Base-by-base conservation (phyloP, 2,113 vertebrate genomes). In the Prochilodus magdalenae region DNA sequence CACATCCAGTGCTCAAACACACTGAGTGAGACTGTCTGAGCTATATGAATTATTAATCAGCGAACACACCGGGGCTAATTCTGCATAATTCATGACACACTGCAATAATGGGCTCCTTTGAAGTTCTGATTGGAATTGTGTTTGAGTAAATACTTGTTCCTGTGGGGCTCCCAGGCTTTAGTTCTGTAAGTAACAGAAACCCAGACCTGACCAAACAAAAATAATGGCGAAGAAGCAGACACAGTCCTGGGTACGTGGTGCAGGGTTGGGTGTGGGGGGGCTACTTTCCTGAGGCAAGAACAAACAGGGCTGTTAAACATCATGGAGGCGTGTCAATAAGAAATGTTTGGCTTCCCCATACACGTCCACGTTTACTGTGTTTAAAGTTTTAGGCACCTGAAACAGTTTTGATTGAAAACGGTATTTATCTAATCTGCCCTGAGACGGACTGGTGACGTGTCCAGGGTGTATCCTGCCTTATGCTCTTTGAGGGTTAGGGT, bases 1-100 rank as follows among this genome's bases (percentile, higher is more conserved):
- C 84, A 83, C 83, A 84, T 73, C 33, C 70, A 66, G 57, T 13
- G 49, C 47, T 40, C 44, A 85, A 73, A 83, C 81, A 69, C 73
- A 89, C 89, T 86, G 91, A 92, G 90, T 88, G 90, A 91, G 88
- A 88, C 89, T 88, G 89, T 89, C 88, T 91, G 88, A 89, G 90
- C 90, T 90, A 89, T 90, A 91, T 93, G 89, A 92, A 93, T 92
- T 88, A 92, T 92, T 93, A 93, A 93, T 92, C 88, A 78, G 91
- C 89, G 90, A 93, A 91, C 92, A 90, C 90, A 92, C 86, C 5
- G 86, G 86, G 63, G 86, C 91, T 92, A 93, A 93, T 91, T 90
- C 90, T 89, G 92, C 91, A 92, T 93, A 87, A 89, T 80, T 83
- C 66, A 83, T 86, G 77, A 71, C 47, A 82, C 30, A 80, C 87